Evolutionary conservation across 2,888 invertebrate genomes (phyloP).

Genomic region (Lepidochitona cinerea): DNA sequence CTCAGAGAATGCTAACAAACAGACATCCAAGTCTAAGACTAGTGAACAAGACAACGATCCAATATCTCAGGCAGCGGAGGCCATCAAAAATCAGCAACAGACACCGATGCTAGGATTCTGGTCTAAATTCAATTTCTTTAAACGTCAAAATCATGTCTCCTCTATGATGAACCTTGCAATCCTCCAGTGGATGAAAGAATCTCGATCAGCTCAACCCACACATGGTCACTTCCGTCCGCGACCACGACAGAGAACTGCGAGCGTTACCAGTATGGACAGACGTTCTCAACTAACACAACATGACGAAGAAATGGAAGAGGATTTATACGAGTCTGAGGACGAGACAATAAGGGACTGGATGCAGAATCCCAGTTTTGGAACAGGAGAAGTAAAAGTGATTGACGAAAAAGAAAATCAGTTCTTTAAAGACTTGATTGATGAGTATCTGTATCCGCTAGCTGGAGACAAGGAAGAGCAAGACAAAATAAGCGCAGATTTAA

Average conservation of each 20-base stretch:
- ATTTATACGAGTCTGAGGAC: background rate
- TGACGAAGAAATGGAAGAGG: background rate
- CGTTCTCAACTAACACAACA: background rate
- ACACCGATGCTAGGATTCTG: background rate
- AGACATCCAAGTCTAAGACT: too few relatives aligned
- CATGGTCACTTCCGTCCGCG: background rate
- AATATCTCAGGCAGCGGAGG: background rate
- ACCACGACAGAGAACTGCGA: background rate
- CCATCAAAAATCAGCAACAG: background rate
- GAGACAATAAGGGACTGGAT: slow-evolving; percentile 39
- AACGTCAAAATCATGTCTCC: background rate
- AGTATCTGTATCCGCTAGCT: slow-evolving; percentile 93
- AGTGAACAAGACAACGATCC: background rate
- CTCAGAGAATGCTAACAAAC: background rate
- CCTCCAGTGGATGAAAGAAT: background rate
- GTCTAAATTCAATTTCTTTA: background rate
- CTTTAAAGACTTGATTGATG: slow-evolving; percentile 92
- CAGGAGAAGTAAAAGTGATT: slow-evolving; percentile 41
- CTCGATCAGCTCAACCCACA: background rate
- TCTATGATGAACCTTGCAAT: background rate
- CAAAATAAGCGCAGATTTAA: slow-evolving; percentile 73
- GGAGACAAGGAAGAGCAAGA: slow-evolving; percentile 81
- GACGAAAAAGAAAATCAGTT: slow-evolving; percentile 84
- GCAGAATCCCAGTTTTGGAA: slow-evolving; percentile 46
- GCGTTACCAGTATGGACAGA: background rate